Evolutionary conservation across 1,140 invertebrate genomes (phyloP).

Genomic region (Zaprionus gabonicus): DNA sequence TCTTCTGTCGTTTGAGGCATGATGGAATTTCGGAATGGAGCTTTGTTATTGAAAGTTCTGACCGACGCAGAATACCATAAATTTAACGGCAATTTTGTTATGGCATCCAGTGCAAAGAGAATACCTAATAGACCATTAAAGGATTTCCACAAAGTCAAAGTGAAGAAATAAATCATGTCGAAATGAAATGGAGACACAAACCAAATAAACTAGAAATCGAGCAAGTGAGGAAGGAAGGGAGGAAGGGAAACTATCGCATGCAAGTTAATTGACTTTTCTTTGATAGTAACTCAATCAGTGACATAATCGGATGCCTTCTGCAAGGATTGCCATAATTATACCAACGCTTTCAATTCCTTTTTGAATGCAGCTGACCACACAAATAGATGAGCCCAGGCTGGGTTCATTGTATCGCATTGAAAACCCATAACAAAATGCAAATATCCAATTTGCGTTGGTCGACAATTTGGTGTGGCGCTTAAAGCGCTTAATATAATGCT

Average conservation of each 20-base stretch:
- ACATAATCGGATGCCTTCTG: not conserved
- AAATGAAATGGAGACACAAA: not conserved
- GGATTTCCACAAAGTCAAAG: not conserved
- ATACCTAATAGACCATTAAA: slow-evolving; percentile 35
- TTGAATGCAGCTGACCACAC: slow-evolving; percentile 23
- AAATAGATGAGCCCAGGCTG: slow-evolving; percentile 18
- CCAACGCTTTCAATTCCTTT: not conserved
- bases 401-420: slow-evolving; percentile 15
- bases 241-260: too few species aligned
- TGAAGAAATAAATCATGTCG: not conserved
- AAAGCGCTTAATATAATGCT: slow-evolving; percentile 40
- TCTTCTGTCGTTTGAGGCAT: slow-evolving; percentile 36
- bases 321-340: slow-evolving; percentile 1
- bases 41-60: slow-evolving; percentile 40
- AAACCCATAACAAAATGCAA: slow-evolving; percentile 41
- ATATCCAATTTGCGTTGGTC: slow-evolving; percentile 40
- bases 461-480: slow-evolving; percentile 32
- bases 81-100: slow-evolving; percentile 27
- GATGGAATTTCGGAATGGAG: slow-evolving; percentile 34
- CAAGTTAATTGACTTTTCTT: slow-evolving; percentile 3
- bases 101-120: slow-evolving; percentile 7
- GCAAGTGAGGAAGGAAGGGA: too few species aligned
- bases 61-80: slow-evolving; percentile 23
- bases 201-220: too few species aligned
- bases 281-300: not conserved